Conservation (phyloP, 2,888 invertebrate genomes). For the Apodemia duryi region DNA sequence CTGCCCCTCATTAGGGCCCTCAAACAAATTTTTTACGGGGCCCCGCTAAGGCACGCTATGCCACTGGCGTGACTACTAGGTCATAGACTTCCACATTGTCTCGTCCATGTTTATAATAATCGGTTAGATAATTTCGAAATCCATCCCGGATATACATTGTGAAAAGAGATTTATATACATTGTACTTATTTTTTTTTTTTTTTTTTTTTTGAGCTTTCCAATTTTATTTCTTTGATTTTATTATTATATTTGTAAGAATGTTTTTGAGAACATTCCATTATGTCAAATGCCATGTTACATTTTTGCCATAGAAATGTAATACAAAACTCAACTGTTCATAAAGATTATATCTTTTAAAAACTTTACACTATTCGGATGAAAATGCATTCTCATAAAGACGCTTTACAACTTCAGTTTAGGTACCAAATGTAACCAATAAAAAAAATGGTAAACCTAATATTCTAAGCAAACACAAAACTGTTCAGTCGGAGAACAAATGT, state of each 20-base stretch:
- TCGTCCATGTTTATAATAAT: no score
- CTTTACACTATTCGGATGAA: slow-evolving; percentile 42
- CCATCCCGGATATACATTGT: no score
- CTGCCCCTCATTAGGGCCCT: no score
- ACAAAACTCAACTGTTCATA: slow-evolving; percentile 71
- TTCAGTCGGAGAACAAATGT: neutral
- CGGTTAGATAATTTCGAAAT: no score
- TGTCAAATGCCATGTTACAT: slow-evolving; percentile 67
- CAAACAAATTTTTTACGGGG: no score
- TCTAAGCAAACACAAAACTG: slow-evolving; percentile 17
- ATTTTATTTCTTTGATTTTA: slow-evolving; percentile 73
- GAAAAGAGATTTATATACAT: no score
- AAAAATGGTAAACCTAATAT: slow-evolving; percentile 19
- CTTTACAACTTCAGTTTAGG: slow-evolving; percentile 28
- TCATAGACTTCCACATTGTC: no score
- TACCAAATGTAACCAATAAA: slow-evolving; percentile 24
- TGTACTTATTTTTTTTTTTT: no score
- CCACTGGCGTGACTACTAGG: no score
- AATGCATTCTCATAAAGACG: slow-evolving; percentile 38
- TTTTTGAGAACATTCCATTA: slow-evolving; percentile 64
- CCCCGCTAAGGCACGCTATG: no score
- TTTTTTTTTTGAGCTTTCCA: slow-evolving; percentile 51
- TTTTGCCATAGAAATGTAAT: slow-evolving; percentile 71
- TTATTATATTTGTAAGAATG: slow-evolving; percentile 69
- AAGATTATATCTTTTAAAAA: slow-evolving; percentile 51